Conservation (phyloP, 2,888 invertebrate species). For the Drosophila sordidula region DNA sequence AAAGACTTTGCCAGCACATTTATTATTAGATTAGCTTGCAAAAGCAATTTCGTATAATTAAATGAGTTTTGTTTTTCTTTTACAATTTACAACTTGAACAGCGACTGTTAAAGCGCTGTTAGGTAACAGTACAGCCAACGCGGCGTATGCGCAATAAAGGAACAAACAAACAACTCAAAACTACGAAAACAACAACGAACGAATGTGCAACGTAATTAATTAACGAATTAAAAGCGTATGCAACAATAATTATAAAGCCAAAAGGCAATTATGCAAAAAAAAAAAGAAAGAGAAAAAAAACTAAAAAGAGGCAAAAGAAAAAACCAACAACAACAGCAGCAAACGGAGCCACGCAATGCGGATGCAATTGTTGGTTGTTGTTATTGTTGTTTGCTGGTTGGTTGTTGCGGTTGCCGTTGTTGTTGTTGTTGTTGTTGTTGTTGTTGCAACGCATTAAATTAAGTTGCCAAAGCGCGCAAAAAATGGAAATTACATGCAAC, state of each 20-base stretch:
- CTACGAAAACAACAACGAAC: slow-evolving; percentile 18
- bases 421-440: slow-evolving; percentile 48
- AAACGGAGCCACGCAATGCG: slow-evolving; percentile 72
- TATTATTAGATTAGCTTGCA: background rate
- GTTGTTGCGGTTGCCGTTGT: slow-evolving; percentile 28
- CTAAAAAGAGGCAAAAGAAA: slow-evolving; percentile 13
- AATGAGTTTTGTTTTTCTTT: no score
- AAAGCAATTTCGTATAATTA: no score
- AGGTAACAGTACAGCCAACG: slow-evolving; percentile 28
- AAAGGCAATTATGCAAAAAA: slow-evolving; percentile 75
- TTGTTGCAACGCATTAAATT: slow-evolving; percentile 79
- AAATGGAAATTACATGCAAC: slow-evolving; percentile 81
- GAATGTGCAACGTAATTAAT: slow-evolving; percentile 65
- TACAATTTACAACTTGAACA: background rate
- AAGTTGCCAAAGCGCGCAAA: slow-evolving; percentile 81
- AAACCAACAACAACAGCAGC: background rate
- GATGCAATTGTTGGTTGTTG: slow-evolving; percentile 70
- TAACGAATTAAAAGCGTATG: slow-evolving; percentile 78
- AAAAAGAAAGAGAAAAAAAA: slow-evolving; percentile 36
- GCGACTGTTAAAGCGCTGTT: slow-evolving; percentile 23
- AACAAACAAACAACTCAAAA: slow-evolving; percentile 27
- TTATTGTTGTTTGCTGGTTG: slow-evolving; percentile 23
- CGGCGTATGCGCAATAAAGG: slow-evolving; percentile 52
- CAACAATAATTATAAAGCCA: slow-evolving; percentile 76
- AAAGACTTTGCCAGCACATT: background rate